Conservation (phyloP, 2,888 invertebrate genomes). For the Orthosia incerta region DNA sequence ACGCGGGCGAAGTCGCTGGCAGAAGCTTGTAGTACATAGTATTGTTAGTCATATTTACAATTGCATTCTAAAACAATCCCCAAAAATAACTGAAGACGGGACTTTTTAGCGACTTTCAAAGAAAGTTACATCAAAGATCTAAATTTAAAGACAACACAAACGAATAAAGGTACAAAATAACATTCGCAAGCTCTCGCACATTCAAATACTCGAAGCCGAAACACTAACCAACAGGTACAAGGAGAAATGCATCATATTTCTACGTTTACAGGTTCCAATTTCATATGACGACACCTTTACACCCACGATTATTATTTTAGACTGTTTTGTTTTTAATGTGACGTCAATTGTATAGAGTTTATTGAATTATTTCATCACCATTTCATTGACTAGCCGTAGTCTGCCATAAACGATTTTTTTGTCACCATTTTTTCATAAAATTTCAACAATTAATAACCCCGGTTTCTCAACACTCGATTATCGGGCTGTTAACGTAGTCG, state of each 20-base stretch:
- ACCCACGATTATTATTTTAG: background rate
- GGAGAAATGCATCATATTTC: constrained; percentile 69
- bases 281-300: constrained; percentile 38
- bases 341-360: constrained; percentile 21
- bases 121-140: constrained; percentile 16
- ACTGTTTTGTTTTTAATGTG: background rate
- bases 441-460: too few relatives aligned
- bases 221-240: constrained; percentile 69
- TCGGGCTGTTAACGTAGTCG: too few relatives aligned
- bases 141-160: background rate
- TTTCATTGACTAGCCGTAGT: too few relatives aligned
- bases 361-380: background rate
- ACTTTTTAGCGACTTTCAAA: constrained; percentile 9
- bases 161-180: constrained; percentile 26
- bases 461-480: too few relatives aligned
- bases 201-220: constrained; percentile 50
- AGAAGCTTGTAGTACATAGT: too few relatives aligned
- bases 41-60: background rate
- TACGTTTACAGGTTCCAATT: constrained; percentile 55
- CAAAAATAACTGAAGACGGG: background rate
- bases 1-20: too few relatives aligned
- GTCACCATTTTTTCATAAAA: too few relatives aligned
- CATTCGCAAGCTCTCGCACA: constrained; percentile 6
- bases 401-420: too few relatives aligned
- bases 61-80: background rate